Conservation (phyloP, 2,113 vertebrate genomes). For the Junco hyemalis region DNA sequence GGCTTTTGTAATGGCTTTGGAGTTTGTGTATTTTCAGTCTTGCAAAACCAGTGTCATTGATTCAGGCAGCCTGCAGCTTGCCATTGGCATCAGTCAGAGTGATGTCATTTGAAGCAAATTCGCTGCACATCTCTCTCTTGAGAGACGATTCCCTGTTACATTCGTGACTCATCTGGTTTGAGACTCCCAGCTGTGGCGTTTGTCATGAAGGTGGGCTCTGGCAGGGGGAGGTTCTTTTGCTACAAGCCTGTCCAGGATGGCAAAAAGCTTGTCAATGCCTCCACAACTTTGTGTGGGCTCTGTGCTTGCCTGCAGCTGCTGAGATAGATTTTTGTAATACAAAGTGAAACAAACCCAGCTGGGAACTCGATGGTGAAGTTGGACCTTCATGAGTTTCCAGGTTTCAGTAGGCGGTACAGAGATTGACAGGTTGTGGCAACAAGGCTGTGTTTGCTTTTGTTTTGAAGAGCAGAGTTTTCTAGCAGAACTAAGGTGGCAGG, state of each 20-base stretch:
- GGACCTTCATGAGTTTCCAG: background rate
- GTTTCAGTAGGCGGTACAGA: background rate
- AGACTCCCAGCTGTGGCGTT: background rate
- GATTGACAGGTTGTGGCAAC: background rate
- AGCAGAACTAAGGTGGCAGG: background rate
- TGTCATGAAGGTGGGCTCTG: background rate
- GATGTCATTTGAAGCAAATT: background rate
- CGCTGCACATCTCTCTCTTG: background rate
- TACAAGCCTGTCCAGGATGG: background rate
- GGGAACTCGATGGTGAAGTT: fast-evolving
- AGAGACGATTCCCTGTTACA: fast-evolving
- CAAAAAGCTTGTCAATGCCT: background rate
- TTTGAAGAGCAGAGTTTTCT: background rate
- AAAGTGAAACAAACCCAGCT: background rate
- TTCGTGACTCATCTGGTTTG: background rate
- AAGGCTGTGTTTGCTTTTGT: background rate
- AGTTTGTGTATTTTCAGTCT: background rate
- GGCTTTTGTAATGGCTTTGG: background rate
- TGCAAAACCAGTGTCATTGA: background rate
- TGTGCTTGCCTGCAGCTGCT: background rate
- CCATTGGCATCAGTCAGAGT: background rate
- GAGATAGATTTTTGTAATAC: background rate
- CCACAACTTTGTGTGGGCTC: background rate
- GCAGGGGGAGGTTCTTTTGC: background rate
- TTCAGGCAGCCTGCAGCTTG: background rate